Evolutionary conservation across 2,888 invertebrate genomes (phyloP).

Genomic region (Alentia gelatinosa): DNA sequence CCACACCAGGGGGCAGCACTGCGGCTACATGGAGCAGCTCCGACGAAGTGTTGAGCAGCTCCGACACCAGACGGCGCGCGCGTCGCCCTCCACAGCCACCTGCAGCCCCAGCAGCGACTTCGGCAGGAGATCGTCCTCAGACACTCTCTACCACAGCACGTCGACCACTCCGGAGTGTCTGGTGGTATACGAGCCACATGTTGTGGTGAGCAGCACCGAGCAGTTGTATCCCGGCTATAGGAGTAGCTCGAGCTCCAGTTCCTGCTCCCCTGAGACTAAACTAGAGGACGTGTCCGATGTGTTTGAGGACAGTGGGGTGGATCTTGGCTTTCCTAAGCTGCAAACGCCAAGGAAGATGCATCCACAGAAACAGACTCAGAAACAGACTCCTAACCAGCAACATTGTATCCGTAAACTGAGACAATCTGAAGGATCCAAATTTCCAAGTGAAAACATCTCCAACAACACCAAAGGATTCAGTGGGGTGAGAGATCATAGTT

Average conservation of each 20-base stretch:
- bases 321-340: background rate
- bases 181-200: slow-evolving; percentile 41
- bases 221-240: background rate
- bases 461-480: too few relatives aligned
- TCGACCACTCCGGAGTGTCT: background rate
- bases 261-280: background rate
- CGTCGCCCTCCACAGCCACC: background rate
- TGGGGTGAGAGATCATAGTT: too few relatives aligned
- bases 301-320: slow-evolving; percentile 43
- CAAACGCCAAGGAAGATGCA: background rate
- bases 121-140: background rate
- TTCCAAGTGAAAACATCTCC: too few relatives aligned
- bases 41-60: slow-evolving; percentile 28
- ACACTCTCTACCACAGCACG: slow-evolving; percentile 23
- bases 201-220: background rate
- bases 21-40: slow-evolving; percentile 45
- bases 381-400: background rate
- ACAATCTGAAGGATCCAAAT: too few relatives aligned
- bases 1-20: slow-evolving; percentile 26
- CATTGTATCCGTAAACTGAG: background rate
- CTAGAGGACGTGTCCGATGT: background rate
- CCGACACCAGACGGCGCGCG: slow-evolving; percentile 10
- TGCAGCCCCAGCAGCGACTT: background rate
- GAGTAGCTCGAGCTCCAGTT: background rate
- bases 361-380: background rate